Base-by-base conservation (phyloP, 2,888 invertebrate species). In the Xestobium rufovillosum region DNA sequence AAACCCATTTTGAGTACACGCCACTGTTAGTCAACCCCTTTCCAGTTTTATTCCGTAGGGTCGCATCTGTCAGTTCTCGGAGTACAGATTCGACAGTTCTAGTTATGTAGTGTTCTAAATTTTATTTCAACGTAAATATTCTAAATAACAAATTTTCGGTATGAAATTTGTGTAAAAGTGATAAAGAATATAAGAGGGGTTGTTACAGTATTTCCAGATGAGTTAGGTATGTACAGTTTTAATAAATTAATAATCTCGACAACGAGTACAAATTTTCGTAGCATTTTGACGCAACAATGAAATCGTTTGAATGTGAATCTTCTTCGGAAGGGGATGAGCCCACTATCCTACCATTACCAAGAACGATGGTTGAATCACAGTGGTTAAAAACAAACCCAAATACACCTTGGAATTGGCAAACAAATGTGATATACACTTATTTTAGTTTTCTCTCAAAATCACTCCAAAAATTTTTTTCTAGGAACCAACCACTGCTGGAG, bases 1-100 rank as follows among this genome's bases (percentile, higher is more conserved):
- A n/a, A n/a, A n/a, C n/a, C n/a, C n/a, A n/a, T n/a, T n/a, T n/a
- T n/a, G n/a, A n/a, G 25, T n/a, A 44, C 47, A 45, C 61, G 58
- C 56, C 57, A 44, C 48, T 58, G 59, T 6, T 30, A 47, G 45
- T 47, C 54, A 53, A 56, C 60, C 63, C 60, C 56, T 45, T 39
- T 50, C 50, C 41, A 47, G 36, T 12, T 26, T 41, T 47, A 47
- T 52, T 52, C 47, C 59, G 58, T 55, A 55, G 64, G 62, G 60
- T 59, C 61, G 61, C 66, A 66, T 66, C 66, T 66, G 66, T 66
- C 66, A 65, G 61, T 60, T 66, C 65, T 63, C 60, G 59, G 55
- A 48, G 52, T 55, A 45, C 52, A 60, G 60, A 56, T 57, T 51
- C 45, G 43, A 44, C 38, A 19, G 6, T n/a, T n/a, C n/a, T n/a